Evolutionary conservation across 2,888 invertebrate genomes (phyloP), one percentile per base, ranked within the genome.

Genomic region (Athetis lepigone): DNA sequence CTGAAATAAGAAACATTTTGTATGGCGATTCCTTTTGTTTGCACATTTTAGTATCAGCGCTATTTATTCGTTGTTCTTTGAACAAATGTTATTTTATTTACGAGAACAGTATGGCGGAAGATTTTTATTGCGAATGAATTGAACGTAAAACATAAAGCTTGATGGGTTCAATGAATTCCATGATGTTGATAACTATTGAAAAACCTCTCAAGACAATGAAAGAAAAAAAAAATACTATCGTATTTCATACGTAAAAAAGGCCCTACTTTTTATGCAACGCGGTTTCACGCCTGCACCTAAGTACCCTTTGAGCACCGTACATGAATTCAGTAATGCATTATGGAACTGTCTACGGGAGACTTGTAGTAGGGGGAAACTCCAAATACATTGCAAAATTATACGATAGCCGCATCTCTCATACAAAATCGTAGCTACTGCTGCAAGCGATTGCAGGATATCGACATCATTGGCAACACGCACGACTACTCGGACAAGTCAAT

Each of bases 121-220:
- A 50, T 54, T 66, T n/a, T 45, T 39, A 45, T 55, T 39, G 23
- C 13, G 5, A 45, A 54, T 49, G 16, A 43, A 37, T 49, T 40
- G 18, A 36, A 43, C 46, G 23, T 70, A 49, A 57, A 49, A 68
- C 29, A 25, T 29, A 36, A 54, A 64, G 6, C n/a, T 4, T 39
- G 18, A 40, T 47, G 43, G 58, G 52, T 56, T 59, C 56, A 63
- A 49, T 63, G 47, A 59, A 63, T 74, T 59, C 43, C 18, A 33
- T 63, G 29, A 21, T 25, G 45, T 29, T 25, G 51, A 42, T 75
- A 56, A 21, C 43, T 29, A 49, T 63, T 74, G 21, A 47, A 43
- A 11, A 8, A 59, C 2, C 19, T 46, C 0, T 21, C 25, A 33
- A 8, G 19, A 46, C 29, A 21, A 18, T 3, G 25, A 33, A 27